Conservation (phyloP, 2,888 invertebrate genomes). For the Drosophila mettleri region DNA sequence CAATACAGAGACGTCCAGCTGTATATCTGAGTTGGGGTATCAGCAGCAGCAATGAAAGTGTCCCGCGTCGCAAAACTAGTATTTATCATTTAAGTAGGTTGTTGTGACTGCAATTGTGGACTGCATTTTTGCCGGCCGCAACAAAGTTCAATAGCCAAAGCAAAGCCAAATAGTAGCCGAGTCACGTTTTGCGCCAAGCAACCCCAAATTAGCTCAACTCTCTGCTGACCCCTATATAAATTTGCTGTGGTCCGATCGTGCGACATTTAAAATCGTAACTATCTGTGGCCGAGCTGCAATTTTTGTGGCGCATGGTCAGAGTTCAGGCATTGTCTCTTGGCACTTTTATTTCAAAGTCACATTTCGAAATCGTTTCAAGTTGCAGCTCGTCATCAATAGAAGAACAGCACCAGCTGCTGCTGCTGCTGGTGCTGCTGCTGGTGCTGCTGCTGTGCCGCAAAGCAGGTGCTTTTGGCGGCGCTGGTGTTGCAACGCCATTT, state of each 20-base stretch:
- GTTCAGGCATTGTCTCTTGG: slow-evolving; percentile 52
- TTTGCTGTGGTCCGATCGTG: slow-evolving; percentile 55
- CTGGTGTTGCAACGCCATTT: slow-evolving; percentile 68
- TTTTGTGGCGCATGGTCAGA: slow-evolving; percentile 39
- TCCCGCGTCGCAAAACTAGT: slow-evolving; percentile 56
- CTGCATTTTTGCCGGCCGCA: slow-evolving; percentile 60
- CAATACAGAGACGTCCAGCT: slow-evolving; percentile 18
- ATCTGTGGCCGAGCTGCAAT: slow-evolving; percentile 25
- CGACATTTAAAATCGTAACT: slow-evolving; percentile 62
- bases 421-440: slow-evolving; percentile 17
- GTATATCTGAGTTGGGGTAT: not conserved
- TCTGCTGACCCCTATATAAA: slow-evolving; percentile 51
- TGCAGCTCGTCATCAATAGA: slow-evolving; percentile 56
- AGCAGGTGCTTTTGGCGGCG: slow-evolving; percentile 55
- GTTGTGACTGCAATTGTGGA: slow-evolving; percentile 46
- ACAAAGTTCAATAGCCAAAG: slow-evolving; percentile 73
- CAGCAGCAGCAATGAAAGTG: slow-evolving; percentile 61
- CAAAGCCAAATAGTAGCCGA: slow-evolving; percentile 45
- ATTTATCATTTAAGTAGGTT: slow-evolving; percentile 71
- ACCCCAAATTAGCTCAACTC: slow-evolving; percentile 67
- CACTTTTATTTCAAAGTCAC: slow-evolving; percentile 68
- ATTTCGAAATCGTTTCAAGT: slow-evolving; percentile 57
- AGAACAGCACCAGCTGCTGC: slow-evolving; percentile 37
- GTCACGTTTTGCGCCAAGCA: slow-evolving; percentile 61
- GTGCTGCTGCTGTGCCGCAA: not conserved